A percentile compares a stretch with the other conserved stretches of the same genome.
Conservation (phyloP, 2,797 vertebrate species). For the Taeniopygia guttata region DNA sequence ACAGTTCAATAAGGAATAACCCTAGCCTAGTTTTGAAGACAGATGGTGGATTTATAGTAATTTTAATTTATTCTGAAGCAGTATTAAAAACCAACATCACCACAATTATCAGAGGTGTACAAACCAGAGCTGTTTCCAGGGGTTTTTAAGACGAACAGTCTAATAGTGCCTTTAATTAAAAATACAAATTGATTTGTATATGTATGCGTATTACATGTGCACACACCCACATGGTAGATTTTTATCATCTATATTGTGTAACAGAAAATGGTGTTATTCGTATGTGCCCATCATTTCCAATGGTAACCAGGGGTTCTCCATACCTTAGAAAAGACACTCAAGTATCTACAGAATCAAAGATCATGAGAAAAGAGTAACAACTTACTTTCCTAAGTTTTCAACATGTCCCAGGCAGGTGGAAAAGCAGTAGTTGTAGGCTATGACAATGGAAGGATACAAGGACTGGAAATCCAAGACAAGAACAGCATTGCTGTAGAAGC, state of each 20-base stretch:
- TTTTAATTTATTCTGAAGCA: neutral
- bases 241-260: neutral
- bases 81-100: neutral
- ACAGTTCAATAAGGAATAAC: neutral
- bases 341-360: neutral
- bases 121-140: neutral
- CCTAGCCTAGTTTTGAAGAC: neutral
- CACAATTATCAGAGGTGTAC: neutral
- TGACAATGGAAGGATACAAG: conserved; percentile 94
- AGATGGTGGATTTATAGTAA: neutral
- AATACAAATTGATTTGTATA: neutral
- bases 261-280: neutral
- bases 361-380: neutral
- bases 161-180: neutral
- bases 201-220: neutral
- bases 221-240: neutral
- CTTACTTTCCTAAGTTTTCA: conserved; percentile 95
- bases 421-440: conserved; percentile 98
- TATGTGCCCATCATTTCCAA: neutral
- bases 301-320: neutral
- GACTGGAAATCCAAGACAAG: conserved; percentile 97
- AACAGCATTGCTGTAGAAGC: conserved; percentile 96
- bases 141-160: neutral
- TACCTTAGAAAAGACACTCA: neutral
- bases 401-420: conserved; percentile 95